Conservation (phyloP, 64 coral and sea anemone genomes). For the Acropora yongei region DNA sequence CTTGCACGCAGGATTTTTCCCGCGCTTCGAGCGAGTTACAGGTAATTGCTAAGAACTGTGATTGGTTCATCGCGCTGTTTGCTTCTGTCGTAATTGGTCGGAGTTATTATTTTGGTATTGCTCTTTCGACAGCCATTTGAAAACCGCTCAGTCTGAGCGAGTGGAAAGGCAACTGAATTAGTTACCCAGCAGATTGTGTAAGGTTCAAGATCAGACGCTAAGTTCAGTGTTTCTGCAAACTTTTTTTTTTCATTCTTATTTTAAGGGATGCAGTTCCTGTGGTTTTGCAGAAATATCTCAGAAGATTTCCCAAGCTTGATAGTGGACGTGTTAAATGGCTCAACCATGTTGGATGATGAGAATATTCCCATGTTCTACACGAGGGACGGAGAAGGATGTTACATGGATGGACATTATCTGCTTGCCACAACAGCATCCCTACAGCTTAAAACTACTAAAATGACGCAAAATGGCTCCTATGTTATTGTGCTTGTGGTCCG, state of each 20-base stretch:
- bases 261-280: conserved; percentile 68
- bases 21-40: too few relatives aligned
- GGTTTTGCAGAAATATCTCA: conserved; percentile 59
- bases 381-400: conserved; percentile 40
- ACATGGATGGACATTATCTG: conserved; percentile 43
- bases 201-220: neutral
- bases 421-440: conserved; percentile 12
- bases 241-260: neutral
- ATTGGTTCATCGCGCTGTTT: too few relatives aligned
- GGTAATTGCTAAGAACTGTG: too few relatives aligned
- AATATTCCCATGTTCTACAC: neutral
- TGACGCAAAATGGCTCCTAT: conserved; percentile 27
- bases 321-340: neutral
- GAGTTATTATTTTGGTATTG: too few relatives aligned
- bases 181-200: too few relatives aligned
- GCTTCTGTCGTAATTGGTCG: too few relatives aligned
- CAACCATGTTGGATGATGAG: neutral
- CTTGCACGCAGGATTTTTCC: too few relatives aligned
- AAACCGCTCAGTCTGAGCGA: too few relatives aligned
- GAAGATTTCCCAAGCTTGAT: conserved; percentile 38
- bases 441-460: conserved; percentile 37
- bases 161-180: too few relatives aligned
- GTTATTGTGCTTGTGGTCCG: conserved; percentile 38
- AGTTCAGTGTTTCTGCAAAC: neutral
- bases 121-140: too few relatives aligned